These are phyloP conservation scores for Dascyllus trimaculatus DNA, from an alignment of 2,113 vertebrate species.

Conservation along the genomic window DNA sequence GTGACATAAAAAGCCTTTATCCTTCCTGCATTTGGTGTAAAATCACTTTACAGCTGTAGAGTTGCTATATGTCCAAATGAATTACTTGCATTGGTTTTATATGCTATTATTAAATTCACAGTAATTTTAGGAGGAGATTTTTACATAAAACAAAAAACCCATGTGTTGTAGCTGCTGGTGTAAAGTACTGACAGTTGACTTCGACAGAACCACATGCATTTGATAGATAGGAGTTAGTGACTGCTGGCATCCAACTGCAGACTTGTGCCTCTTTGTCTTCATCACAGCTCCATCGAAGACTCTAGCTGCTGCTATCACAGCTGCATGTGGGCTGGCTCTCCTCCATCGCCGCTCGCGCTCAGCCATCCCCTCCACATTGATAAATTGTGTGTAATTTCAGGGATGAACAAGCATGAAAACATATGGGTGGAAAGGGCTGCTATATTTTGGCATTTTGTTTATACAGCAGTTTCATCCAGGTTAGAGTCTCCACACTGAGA, in stretches of 20 bases:
- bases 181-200: too few relatives aligned
- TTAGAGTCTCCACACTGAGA: not conserved
- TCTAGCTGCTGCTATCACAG: not conserved
- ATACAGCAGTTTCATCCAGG: conserved; percentile 31
- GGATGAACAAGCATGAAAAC: conserved; percentile 59
- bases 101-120: too few relatives aligned
- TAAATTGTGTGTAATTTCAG: conserved; percentile 70
- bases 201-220: not conserved
- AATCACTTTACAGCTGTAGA: too few relatives aligned
- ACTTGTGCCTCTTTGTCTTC: not conserved
- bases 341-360: conserved; percentile 28
- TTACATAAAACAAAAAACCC: too few relatives aligned
- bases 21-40: too few relatives aligned
- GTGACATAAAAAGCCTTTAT: too few relatives aligned
- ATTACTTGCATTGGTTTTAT: too few relatives aligned
- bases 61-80: too few relatives aligned
- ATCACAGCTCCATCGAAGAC: not conserved
- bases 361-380: conserved; percentile 41
- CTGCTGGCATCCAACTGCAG: not conserved
- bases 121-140: too few relatives aligned
- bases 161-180: too few relatives aligned
- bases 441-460: conserved; percentile 21
- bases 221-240: not conserved
- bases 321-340: conserved; percentile 22
- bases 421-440: conserved; percentile 44